Evolutionary conservation across 1,140 invertebrate genomes (phyloP).

Genomic region (Calliopsis andreniformis): DNA sequence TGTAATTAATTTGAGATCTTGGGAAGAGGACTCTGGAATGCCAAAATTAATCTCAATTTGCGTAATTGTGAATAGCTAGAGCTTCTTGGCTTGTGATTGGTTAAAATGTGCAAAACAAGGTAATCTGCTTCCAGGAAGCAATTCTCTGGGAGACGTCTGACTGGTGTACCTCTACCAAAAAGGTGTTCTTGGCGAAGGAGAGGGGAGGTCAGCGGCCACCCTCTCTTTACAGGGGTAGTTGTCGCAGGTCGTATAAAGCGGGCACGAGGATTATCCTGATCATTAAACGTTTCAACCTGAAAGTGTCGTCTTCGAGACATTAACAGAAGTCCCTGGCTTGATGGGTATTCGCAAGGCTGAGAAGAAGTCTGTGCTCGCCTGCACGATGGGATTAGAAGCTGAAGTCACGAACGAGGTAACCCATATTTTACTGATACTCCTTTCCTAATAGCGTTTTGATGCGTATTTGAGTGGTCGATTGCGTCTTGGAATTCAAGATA

Average conservation of each 20-base stretch:
- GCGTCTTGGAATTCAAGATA: no score
- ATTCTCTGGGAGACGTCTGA: neutral
- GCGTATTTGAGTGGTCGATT: neutral
- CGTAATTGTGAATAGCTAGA: no score
- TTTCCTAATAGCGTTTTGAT: neutral
- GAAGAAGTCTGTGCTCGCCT: no score
- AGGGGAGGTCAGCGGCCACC: neutral
- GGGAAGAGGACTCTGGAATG: no score
- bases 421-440: neutral
- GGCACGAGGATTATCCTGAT: constrained; percentile 13
- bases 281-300: neutral
- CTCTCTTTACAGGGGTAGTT: neutral
- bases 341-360: neutral
- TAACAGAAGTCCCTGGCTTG: neutral
- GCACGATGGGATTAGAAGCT: neutral
- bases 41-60: no score
- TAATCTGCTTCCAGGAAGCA: no score
- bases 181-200: neutral
- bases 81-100: no score
- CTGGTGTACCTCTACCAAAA: neutral
- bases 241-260: constrained; percentile 14
- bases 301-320: neutral
- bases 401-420: neutral
- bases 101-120: no score
- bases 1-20: no score